These are phyloP conservation scores for Cyprinus carpio DNA, from an alignment of 2,113 vertebrate genomes.

Conservation along the genomic window DNA sequence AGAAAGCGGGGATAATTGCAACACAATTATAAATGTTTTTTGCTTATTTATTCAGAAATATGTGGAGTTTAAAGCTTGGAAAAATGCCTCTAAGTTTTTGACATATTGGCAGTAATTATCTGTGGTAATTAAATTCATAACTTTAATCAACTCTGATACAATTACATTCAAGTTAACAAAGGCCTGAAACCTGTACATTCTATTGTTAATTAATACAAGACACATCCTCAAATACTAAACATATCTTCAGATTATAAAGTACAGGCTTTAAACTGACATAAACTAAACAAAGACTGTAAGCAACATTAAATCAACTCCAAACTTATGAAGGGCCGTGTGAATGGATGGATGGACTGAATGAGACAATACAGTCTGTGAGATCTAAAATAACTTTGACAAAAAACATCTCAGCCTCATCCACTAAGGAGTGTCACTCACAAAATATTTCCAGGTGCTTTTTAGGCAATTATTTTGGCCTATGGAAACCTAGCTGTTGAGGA, in stretches of 20 bases:
- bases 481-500: conserved; percentile 14
- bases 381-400: neutral
- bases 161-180: neutral
- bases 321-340: no score
- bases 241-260: neutral
- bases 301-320: neutral
- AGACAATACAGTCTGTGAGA: neutral
- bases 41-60: neutral
- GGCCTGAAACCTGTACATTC: neutral
- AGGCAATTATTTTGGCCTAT: conserved; percentile 31
- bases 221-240: neutral
- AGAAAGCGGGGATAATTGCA: neutral
- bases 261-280: neutral
- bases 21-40: neutral
- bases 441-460: conserved; percentile 8
- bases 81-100: neutral
- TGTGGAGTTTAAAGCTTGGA: neutral
- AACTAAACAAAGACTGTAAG: neutral
- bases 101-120: neutral
- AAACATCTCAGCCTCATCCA: neutral
- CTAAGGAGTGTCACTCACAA: neutral
- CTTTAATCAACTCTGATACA: neutral
- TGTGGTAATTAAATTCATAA: neutral
- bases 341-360: no score
- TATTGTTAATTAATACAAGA: conserved; percentile 6